These are phyloP conservation scores for Simalia tracyae DNA, from an alignment of 2,797 vertebrate species.

Conservation along the genomic window DNA sequence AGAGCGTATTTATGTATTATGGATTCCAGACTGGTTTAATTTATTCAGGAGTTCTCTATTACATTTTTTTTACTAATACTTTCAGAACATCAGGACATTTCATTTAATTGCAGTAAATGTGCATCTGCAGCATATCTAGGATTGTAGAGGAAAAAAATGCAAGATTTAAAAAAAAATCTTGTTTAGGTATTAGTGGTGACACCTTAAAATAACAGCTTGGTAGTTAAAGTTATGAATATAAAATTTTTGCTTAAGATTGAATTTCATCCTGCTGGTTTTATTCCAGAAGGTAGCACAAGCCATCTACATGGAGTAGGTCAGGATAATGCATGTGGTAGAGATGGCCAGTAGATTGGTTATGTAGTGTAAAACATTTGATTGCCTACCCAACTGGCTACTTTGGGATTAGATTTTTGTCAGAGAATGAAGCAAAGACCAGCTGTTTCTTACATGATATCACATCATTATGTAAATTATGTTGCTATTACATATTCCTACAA, in stretches of 20 bases:
- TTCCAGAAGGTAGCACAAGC: not conserved
- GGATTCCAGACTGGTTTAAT: not conserved
- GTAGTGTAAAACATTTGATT: not conserved
- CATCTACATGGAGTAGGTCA: no score
- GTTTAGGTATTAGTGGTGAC: not conserved
- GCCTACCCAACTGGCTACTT: not conserved
- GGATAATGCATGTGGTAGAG: no score
- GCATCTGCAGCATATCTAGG: not conserved
- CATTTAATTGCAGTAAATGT: constrained; percentile 15
- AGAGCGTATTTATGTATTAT: not conserved
- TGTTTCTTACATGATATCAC: not conserved
- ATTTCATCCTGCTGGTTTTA: not conserved
- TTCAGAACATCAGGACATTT: constrained; percentile 14
- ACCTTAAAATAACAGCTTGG: not conserved
- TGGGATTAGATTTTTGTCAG: not conserved
- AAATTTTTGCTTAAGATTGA: not conserved
- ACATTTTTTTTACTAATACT: not conserved
- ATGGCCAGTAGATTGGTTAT: no score
- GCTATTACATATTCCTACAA: not conserved
- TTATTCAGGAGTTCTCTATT: fast-evolving
- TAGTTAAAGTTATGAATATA: not conserved
- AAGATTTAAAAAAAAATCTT: not conserved
- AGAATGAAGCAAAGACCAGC: not conserved
- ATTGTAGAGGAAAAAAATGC: not conserved
- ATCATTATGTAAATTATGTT: not conserved